A percentile compares a stretch with the other conserved stretches of the same genome.
Conservation (phyloP, 2,797 vertebrate genomes). For the Myotis pilosus region DNA sequence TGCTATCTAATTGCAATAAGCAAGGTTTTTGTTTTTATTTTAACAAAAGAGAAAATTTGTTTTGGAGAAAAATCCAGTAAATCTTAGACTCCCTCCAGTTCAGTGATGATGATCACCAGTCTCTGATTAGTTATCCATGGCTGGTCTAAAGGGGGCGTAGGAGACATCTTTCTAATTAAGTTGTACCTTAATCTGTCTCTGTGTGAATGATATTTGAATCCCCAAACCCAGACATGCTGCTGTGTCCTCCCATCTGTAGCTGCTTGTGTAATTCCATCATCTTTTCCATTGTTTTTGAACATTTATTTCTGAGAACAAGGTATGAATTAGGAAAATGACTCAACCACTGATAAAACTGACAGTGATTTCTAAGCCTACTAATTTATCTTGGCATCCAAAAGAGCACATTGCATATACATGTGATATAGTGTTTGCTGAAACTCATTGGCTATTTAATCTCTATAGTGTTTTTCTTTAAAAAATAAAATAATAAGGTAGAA, state of each 20-base stretch:
- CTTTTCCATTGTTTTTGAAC: constrained; percentile 18
- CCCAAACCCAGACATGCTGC: background rate
- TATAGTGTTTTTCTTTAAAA: constrained; percentile 18
- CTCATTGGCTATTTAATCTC: constrained; percentile 3
- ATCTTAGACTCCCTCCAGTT: background rate
- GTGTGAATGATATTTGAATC: background rate
- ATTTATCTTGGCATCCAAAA: constrained; percentile 11
- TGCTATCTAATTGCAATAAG: background rate
- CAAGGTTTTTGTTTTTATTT: background rate
- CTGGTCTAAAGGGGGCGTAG: background rate
- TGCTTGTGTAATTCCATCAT: background rate
- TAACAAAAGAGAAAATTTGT: constrained; percentile 41
- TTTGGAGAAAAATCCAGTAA: constrained; percentile 41
- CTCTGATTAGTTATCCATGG: background rate
- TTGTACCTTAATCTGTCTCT: background rate
- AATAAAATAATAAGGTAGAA: background rate
- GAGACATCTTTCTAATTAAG: background rate
- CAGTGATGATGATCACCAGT: background rate
- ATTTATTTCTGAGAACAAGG: constrained; percentile 47
- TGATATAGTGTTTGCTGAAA: background rate
- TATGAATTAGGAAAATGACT: background rate
- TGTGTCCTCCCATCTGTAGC: background rate
- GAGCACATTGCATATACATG: background rate
- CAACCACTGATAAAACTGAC: background rate
- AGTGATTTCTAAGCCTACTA: constrained; percentile 36